Evolutionary conservation across 2,113 vertebrate species (phyloP).

Genomic region (Ochotona curzoniae): DNA sequence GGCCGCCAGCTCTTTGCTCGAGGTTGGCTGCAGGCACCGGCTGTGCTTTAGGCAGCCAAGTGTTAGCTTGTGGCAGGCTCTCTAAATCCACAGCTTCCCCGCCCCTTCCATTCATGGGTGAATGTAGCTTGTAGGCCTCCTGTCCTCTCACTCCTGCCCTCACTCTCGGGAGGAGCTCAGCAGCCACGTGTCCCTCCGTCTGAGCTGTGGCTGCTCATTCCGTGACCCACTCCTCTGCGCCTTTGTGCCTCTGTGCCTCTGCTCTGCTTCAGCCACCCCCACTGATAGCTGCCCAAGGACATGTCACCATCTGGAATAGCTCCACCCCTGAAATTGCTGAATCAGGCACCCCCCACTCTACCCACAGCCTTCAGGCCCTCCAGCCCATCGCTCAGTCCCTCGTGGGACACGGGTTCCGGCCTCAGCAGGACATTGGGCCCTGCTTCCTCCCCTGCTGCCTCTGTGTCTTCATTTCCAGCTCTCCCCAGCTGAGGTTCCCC

Average conservation of each 20-base stretch:
- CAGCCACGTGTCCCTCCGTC: slow-evolving; percentile 42
- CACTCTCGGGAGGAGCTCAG: slow-evolving; percentile 33
- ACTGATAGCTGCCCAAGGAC: background rate
- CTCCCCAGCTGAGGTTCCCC: slow-evolving; percentile 70
- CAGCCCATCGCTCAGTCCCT: slow-evolving; percentile 56
- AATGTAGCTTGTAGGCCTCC: slow-evolving; percentile 45
- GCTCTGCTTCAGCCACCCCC: slow-evolving; percentile 40
- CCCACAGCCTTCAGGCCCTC: slow-evolving; percentile 36
- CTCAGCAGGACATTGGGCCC: slow-evolving; percentile 57
- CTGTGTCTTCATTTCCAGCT: slow-evolving; percentile 59
- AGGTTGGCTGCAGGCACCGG: slow-evolving; percentile 69
- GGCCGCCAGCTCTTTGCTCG: slow-evolving; percentile 68
- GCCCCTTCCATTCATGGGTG: slow-evolving; percentile 67
- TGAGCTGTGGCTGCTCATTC: slow-evolving; percentile 39
- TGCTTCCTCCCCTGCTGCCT: slow-evolving; percentile 51
- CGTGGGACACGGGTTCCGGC: slow-evolving; percentile 51
- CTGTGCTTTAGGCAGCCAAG: slow-evolving; percentile 61
- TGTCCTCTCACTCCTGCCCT: slow-evolving; percentile 37
- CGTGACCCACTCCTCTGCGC: slow-evolving; percentile 47
- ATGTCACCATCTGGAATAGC: slow-evolving; percentile 62
- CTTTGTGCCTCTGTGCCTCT: background rate
- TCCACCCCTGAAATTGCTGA: slow-evolving; percentile 59
- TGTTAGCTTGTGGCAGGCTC: slow-evolving; percentile 52
- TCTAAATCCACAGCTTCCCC: slow-evolving; percentile 41
- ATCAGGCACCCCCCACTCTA: slow-evolving; percentile 44